phyloP scores from a whole-genome alignment of 1,140 invertebrate species.

The Drosophila littoralis region DNA sequence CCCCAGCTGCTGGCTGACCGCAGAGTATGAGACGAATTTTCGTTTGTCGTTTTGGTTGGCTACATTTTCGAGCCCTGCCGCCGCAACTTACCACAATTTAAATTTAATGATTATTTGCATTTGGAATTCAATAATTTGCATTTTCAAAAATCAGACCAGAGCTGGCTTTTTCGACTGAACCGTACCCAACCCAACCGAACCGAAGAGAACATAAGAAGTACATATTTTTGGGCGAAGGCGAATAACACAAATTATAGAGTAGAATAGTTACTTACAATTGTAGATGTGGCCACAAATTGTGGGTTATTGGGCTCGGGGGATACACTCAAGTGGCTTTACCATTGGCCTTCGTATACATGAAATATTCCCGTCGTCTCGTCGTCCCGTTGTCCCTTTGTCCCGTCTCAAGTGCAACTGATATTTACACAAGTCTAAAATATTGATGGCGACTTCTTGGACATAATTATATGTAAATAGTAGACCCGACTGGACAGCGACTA shows the following conservation, averaged over 20 bases:
- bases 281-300: slow-evolving; percentile 61
- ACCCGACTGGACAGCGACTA: not conserved
- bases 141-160: slow-evolving; percentile 56
- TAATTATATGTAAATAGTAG: slow-evolving; percentile 7
- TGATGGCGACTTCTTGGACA: slow-evolving; percentile 26
- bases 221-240: slow-evolving; percentile 41
- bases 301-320: slow-evolving; percentile 69
- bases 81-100: slow-evolving; percentile 55
- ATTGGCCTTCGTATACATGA: slow-evolving; percentile 5
- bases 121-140: slow-evolving; percentile 76
- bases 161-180: slow-evolving; percentile 5
- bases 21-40: slow-evolving; percentile 34
- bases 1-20: slow-evolving; percentile 18
- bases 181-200: slow-evolving; percentile 1
- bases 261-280: slow-evolving; percentile 41
- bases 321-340: slow-evolving; percentile 68
- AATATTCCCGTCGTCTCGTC: no score
- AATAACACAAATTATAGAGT: slow-evolving; percentile 67
- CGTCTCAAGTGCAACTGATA: slow-evolving; percentile 26
- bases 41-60: slow-evolving; percentile 38
- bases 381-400: not conserved
- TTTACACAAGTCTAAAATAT: slow-evolving; percentile 48
- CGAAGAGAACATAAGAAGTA: not conserved
- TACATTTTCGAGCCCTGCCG: slow-evolving; percentile 18
- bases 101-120: slow-evolving; percentile 75